Evolutionary conservation across 2,113 vertebrate genomes (phyloP).

Genomic region (Cephalopholis sonnerati): DNA sequence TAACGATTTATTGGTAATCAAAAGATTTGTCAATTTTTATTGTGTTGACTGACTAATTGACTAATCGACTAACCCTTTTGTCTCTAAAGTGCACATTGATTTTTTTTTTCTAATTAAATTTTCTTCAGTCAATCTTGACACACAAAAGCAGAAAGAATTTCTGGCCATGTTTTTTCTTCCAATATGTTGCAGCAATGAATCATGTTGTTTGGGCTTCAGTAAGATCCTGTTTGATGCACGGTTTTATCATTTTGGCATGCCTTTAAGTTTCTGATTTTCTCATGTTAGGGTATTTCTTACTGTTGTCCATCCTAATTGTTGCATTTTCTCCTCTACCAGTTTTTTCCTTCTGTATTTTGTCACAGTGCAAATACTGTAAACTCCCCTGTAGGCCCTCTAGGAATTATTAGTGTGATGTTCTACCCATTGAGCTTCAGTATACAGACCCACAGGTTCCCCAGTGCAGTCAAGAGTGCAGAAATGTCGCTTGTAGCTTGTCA

Average conservation of each 20-base stretch:
- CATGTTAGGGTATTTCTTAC: background rate
- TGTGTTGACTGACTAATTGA: slow-evolving; percentile 9
- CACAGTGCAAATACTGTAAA: slow-evolving; percentile 9
- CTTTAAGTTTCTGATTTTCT: background rate
- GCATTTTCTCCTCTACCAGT: background rate
- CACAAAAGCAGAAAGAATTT: background rate
- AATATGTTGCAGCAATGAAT: background rate
- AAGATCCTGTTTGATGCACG: background rate
- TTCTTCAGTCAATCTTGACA: slow-evolving; percentile 5
- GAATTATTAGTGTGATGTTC: slow-evolving; percentile 27
- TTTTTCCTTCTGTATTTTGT: slow-evolving; percentile 1
- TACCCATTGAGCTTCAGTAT: slow-evolving; percentile 19
- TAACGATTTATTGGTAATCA: background rate
- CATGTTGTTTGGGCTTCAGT: background rate
- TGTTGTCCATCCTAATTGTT: background rate
- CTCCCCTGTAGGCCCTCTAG: background rate
- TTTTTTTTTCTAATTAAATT: slow-evolving; percentile 9
- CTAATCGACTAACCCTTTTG: background rate
- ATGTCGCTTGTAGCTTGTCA: slow-evolving; percentile 64
- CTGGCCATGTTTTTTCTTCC: background rate
- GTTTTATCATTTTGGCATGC: background rate
- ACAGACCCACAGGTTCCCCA: slow-evolving; percentile 12
- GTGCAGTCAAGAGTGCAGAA: slow-evolving; percentile 45
- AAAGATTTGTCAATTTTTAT: background rate
- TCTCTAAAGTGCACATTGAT: slow-evolving; percentile 7